Base-by-base conservation (phyloP, 2,888 invertebrate genomes). In the Megaustenia siamemsis region DNA sequence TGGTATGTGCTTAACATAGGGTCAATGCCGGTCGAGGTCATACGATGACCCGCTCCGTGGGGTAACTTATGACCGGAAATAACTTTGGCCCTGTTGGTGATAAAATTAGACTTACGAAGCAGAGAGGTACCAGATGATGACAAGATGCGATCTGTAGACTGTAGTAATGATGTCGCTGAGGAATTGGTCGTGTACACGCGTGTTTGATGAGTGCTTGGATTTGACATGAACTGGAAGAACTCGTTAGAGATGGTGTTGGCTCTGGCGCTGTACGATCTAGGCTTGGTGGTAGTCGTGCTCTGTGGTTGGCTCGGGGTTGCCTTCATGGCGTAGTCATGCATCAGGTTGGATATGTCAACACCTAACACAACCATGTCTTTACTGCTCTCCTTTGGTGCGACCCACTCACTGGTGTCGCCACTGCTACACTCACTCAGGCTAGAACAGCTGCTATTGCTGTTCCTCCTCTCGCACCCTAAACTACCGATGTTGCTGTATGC, bases 301-400 rank as follows among this genome's bases (percentile, higher is more conserved):
- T 77, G 69, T 18, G 86, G 45, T n/a, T n/a, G n/a, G n/a, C n/a
- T n/a, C 35, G 80, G 81, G 12, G 83, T 66, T 15, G 86, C 78
- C 77, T 90, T 91, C 49, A 89, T 87, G 38, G 90, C 90, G 83
- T 90, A 90, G 53, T 89, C 88, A 83, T 92, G 90, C 91, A 93
- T 91, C 56, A 93, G 88, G 86, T 90, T 92, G 82, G 92, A 90
- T 28, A 94, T 89, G 21, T 92, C 93, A 1, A 94, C 93, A 3
- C 93, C 94, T n/a, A 94, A 88, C 40, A 94, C 94, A 21, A 93
- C 92, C 49, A 94, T 89, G 71, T 93, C 93, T 63, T 90, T 87
- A 56, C 88, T 68, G 76, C 81, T 28, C 8, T 77, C 78, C 1
- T 43, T 38, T 6, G 45, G 0, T 0, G 32, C 40, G 15, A 21